Percentiles rank a stretch among this genome's conserved stretches.
phyloP scores from a whole-genome alignment of 1,140 invertebrate genomes.

The Drosophila asahinai region DNA sequence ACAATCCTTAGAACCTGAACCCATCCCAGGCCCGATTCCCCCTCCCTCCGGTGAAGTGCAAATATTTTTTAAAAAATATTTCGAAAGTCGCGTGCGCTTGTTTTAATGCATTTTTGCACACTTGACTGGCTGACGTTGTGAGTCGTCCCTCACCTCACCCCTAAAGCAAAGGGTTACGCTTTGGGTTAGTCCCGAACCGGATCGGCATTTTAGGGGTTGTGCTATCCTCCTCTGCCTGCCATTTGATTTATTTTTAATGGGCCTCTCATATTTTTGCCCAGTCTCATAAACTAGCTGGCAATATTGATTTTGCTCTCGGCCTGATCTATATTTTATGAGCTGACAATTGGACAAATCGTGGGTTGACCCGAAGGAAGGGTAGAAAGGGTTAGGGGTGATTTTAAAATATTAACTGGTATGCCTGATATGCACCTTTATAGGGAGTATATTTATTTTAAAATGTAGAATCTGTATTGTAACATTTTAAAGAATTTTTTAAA shows the following conservation, averaged over 20 bases:
- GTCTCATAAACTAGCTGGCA: conserved; percentile 65
- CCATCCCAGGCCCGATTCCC: conserved; percentile 1
- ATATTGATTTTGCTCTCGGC: conserved; percentile 55
- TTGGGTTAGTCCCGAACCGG: conserved; percentile 24
- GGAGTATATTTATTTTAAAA: conserved; percentile 3
- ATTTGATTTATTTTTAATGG: conserved; percentile 82
- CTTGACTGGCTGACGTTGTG: conserved; percentile 62
- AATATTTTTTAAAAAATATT: conserved; percentile 57
- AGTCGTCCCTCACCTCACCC: conserved; percentile 43
- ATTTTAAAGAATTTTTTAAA: no score
- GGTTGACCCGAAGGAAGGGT: conserved; percentile 12
- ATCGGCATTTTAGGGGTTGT: conserved; percentile 35
- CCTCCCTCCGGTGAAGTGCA: conserved; percentile 55
- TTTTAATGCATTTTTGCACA: conserved; percentile 81
- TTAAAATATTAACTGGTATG: not conserved
- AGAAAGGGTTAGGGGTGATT: conserved; percentile 26
- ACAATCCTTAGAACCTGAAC: not conserved
- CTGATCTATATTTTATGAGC: conserved; percentile 78
- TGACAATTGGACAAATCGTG: conserved; percentile 78
- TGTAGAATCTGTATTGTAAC: not conserved
- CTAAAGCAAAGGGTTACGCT: conserved; percentile 58
- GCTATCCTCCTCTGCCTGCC: conserved; percentile 39
- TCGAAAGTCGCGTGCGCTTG: conserved; percentile 73
- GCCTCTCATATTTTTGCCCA: conserved; percentile 69
- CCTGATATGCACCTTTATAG: not conserved